These are phyloP conservation scores for Fopius arisanus DNA, from an alignment of 1,140 invertebrate species.

Conservation along the genomic window DNA sequence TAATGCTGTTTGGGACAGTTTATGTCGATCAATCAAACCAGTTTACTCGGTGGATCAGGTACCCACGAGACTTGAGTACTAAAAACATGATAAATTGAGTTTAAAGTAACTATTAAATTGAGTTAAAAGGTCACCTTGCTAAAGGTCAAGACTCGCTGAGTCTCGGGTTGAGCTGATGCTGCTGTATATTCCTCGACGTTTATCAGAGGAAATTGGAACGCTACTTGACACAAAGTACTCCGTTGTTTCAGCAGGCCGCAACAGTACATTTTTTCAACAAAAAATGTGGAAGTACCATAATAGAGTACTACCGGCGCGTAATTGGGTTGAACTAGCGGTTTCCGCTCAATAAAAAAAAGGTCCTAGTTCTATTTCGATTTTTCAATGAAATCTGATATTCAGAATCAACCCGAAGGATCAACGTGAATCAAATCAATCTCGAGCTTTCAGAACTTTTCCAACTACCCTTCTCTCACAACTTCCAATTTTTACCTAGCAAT, in stretches of 20 bases:
- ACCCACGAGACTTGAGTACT: background rate
- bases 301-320: background rate
- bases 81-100: conserved; percentile 10
- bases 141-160: conserved; percentile 12
- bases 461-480: too few species aligned
- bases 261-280: background rate
- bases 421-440: too few species aligned
- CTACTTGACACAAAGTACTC: conserved; percentile 6
- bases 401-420: too few species aligned
- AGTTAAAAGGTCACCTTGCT: conserved; percentile 10
- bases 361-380: too few species aligned
- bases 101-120: conserved; percentile 13
- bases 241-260: background rate
- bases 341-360: too few species aligned
- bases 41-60: background rate
- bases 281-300: background rate
- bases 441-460: too few species aligned
- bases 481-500: too few species aligned
- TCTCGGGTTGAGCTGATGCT: background rate
- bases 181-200: conserved; percentile 1
- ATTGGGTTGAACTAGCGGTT: background rate
- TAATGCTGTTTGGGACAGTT: background rate
- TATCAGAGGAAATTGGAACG: conserved; percentile 9
- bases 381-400: too few species aligned
- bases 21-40: background rate